Conservation (phyloP, 2,797 vertebrate species). For the Sebastiscus tertius region DNA sequence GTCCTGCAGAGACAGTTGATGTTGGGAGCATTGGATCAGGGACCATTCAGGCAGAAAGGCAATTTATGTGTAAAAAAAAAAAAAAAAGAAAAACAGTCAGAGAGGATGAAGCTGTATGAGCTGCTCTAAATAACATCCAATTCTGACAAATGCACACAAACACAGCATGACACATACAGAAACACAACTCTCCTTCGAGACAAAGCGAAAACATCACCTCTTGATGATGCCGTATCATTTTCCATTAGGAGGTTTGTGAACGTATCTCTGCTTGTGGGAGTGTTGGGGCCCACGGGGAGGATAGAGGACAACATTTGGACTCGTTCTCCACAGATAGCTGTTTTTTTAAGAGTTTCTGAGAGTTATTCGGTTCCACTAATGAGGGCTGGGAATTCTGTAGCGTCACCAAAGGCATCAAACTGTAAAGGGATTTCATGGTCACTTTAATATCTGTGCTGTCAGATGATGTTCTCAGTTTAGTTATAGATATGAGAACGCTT, state of each 20-base stretch:
- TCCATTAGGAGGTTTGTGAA: slow-evolving; percentile 20
- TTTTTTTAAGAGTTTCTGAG: slow-evolving; percentile 14
- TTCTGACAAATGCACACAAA: neutral
- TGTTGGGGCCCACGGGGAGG: neutral
- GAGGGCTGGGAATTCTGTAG: slow-evolving; percentile 48
- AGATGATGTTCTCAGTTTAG: slow-evolving; percentile 7
- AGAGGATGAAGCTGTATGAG: slow-evolving; percentile 7
- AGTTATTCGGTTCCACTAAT: slow-evolving; percentile 39
- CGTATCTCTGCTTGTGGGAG: slow-evolving; percentile 15
- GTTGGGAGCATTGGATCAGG: slow-evolving; percentile 14
- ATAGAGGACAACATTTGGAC: slow-evolving; percentile 25
- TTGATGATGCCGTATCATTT: slow-evolving; percentile 15
- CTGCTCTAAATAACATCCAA: neutral
- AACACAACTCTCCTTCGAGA: neutral
- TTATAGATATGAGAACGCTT: neutral
- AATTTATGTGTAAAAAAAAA: slow-evolving; percentile 21
- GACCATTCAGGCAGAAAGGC: slow-evolving; percentile 10
- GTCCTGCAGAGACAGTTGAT: slow-evolving; percentile 6
- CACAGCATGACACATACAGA: neutral
- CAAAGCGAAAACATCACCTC: slow-evolving; percentile 9
- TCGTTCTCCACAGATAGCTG: slow-evolving; percentile 17
- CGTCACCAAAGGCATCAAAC: slow-evolving; percentile 8
- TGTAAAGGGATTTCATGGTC: slow-evolving; percentile 9
- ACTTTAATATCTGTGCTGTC: slow-evolving; percentile 10
- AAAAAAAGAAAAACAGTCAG: neutral